phyloP scores from a whole-genome alignment of 2,888 invertebrate genomes.

The Thecocarcelia acutangulata region DNA sequence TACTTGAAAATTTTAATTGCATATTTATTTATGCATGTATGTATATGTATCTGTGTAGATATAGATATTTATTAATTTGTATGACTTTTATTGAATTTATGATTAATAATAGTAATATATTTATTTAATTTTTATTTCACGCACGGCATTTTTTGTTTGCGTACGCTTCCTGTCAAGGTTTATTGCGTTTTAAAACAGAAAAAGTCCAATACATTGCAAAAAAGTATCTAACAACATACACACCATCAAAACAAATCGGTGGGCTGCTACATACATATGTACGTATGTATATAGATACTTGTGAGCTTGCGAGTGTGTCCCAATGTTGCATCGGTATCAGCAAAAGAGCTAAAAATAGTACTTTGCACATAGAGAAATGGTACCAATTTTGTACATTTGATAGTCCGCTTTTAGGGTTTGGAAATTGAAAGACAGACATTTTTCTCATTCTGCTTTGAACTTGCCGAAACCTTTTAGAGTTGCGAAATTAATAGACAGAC shows the following conservation, averaged over 20 bases:
- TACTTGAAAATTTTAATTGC: no score
- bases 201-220: constrained; percentile 66
- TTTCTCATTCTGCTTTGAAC: no score
- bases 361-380: neutral
- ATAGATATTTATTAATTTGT: constrained; percentile 3
- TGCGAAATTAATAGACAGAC: no score
- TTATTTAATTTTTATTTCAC: constrained; percentile 21
- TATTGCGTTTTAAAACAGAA: constrained; percentile 70
- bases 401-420: no score
- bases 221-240: constrained; percentile 41
- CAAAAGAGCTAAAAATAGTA: constrained; percentile 21
- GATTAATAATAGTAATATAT: constrained; percentile 26
- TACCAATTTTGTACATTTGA: constrained; percentile 1
- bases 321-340: constrained; percentile 3
- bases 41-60: neutral
- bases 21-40: neutral
- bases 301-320: constrained; percentile 12
- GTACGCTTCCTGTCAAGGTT: constrained; percentile 68
- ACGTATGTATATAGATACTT: neutral
- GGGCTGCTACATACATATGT: constrained; percentile 5
- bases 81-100: constrained; percentile 7
- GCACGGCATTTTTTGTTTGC: constrained; percentile 63
- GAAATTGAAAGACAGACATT: no score
- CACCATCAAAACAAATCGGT: constrained; percentile 52
- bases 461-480: no score